Base-by-base conservation (phyloP, 2,797 vertebrate species). In the Parauchenoglanis ngamensis region DNA sequence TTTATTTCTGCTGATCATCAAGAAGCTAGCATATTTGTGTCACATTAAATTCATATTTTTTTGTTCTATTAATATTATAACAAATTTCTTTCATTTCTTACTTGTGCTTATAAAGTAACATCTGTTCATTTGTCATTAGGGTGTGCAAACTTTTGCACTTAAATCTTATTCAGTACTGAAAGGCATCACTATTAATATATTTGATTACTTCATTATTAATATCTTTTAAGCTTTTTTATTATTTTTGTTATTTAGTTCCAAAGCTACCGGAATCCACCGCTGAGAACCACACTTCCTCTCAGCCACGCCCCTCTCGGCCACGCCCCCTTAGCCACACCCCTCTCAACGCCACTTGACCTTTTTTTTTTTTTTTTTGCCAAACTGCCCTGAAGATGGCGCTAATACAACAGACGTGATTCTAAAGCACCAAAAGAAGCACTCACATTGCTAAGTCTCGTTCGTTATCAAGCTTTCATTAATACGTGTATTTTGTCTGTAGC, bases 61-160 rank as follows among this genome's bases (percentile, higher is more conserved):
- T 35, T 35, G 35, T 77, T 7, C 13, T 52, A 46, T 11, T 23
- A 40, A 56, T 21, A 31, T 56, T 28, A 12, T 35, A 15, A 61
- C 6, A 23, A 35, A 25, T 25, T 59, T 80, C 4, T 35, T 28
- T 31, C 11, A 0, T 63, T 81, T 63, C 35, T 63, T 63, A 15
- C 40, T n/a, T 28, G 25, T 49, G 40, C 40, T 49, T n/a, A 35
- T 40, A 12, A 63, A 81, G 8, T 81, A 63, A 63, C 21, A 81
- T 81, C 13, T 49, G 13, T 49, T 61, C 23, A n/a, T 61, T 59
- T 56, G 8, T 15, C 56, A 23, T 59, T 15, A 13, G 5, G 78
- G 31, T 59, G 56, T 40, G 31, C 56, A 79, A 56, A 78, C 76
- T 19, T 78, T 78, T 78, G 76, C 49, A 78, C 76, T 17, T 52